Percentiles rank a stretch among this genome's conserved stretches.
Evolutionary conservation across 2,888 invertebrate species (phyloP).

Genomic region (Troides helena): DNA sequence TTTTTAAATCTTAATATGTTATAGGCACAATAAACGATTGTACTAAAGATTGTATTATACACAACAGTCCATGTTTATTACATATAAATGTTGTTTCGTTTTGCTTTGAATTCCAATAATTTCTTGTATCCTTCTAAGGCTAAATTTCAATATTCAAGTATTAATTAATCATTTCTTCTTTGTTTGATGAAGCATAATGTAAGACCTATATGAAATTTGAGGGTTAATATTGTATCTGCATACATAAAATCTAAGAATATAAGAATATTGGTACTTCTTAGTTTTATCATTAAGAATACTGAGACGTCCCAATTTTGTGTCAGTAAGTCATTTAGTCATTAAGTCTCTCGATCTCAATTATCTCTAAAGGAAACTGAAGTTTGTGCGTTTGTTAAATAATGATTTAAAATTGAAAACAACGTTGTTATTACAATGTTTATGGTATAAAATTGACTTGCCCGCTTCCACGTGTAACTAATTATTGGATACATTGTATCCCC

Average conservation of each 20-base stretch:
- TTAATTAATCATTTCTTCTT: no score
- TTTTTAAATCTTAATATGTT: slow-evolving; percentile 16
- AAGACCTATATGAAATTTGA: neutral
- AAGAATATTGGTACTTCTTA: neutral
- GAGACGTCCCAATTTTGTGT: neutral
- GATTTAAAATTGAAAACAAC: neutral
- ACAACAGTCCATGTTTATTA: neutral
- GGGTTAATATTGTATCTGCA: neutral
- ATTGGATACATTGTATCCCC: slow-evolving; percentile 21
- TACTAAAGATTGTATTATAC: neutral
- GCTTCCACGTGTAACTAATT: slow-evolving; percentile 21
- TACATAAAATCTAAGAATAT: neutral
- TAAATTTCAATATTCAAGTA: no score
- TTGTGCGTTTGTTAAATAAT: neutral
- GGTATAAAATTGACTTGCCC: slow-evolving; percentile 23
- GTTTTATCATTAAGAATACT: no score
- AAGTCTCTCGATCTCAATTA: neutral
- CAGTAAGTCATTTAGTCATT: neutral
- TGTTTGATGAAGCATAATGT: neutral
- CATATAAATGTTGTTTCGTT: no score
- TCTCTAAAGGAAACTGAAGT: neutral
- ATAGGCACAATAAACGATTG: neutral
- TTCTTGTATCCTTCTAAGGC: no score
- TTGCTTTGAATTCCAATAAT: no score
- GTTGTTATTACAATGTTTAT: slow-evolving; percentile 22